These are phyloP conservation scores for Lepidostoma basale DNA, from an alignment of 1,140 invertebrate species.

Conservation along the genomic window DNA sequence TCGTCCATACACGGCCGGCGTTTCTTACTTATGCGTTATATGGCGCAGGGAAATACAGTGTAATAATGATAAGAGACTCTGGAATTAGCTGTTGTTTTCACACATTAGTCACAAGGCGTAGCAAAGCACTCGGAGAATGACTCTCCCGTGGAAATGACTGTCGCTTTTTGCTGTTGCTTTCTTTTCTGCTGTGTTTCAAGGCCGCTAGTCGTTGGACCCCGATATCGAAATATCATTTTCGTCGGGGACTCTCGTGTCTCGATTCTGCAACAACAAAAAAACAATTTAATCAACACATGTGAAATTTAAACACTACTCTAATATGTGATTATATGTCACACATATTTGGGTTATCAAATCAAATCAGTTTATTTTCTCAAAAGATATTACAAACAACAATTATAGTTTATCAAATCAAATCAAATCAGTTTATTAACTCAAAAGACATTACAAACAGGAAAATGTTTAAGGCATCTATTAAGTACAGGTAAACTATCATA, in stretches of 20 bases:
- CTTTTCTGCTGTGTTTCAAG: constrained; percentile 19
- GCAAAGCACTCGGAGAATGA: neutral
- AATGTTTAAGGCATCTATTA: no score
- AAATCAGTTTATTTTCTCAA: no score
- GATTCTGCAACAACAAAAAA: neutral
- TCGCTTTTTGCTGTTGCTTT: constrained; percentile 14
- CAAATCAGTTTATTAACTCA: neutral
- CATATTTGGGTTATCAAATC: neutral
- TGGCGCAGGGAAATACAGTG: neutral
- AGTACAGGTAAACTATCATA: no score
- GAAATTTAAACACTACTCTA: neutral
- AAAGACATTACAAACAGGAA: neutral
- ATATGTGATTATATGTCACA: neutral
- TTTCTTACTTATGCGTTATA: neutral
- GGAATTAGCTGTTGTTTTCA: neutral
- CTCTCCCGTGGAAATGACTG: neutral
- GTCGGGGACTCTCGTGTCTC: neutral
- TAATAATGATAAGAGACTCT: neutral
- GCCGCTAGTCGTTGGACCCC: constrained; percentile 6
- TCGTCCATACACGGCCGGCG: neutral
- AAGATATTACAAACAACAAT: neutral
- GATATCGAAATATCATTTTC: constrained; percentile 25
- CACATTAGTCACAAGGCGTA: neutral
- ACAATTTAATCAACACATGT: neutral
- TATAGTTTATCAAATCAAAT: neutral